phyloP scores from a whole-genome alignment of 2,888 invertebrate genomes.

The Cheilosia vernalis region DNA sequence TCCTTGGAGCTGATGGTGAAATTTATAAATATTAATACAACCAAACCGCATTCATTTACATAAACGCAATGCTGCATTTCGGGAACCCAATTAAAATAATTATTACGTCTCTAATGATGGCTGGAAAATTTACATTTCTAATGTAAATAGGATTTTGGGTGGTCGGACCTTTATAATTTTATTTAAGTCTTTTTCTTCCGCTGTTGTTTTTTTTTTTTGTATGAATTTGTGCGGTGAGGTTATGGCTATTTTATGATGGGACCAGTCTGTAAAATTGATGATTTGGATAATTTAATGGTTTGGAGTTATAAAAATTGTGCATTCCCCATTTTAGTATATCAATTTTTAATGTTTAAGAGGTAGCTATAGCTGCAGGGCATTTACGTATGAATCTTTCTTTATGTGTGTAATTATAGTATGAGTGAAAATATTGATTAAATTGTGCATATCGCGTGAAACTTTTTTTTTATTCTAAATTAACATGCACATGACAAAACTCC shows the following conservation, averaged over 20 bases:
- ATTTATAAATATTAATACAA: constrained; percentile 75
- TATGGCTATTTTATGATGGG: constrained; percentile 47
- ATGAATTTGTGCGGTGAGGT: constrained; percentile 10
- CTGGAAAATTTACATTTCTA: constrained; percentile 77
- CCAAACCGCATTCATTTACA: constrained; percentile 71
- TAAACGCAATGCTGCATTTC: constrained; percentile 72
- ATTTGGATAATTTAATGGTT: constrained; percentile 9
- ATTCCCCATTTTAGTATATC: too few species aligned
- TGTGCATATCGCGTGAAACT: too few species aligned
- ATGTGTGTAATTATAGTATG: too few species aligned
- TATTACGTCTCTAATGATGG: constrained; percentile 82
- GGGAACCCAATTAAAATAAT: constrained; percentile 81
- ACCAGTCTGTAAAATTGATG: constrained; percentile 27
- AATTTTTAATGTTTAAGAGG: too few species aligned
- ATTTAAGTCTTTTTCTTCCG: constrained; percentile 32
- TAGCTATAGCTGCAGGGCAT: too few species aligned
- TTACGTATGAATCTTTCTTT: too few species aligned
- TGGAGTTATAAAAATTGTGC: constrained; percentile 9
- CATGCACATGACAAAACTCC: too few species aligned
- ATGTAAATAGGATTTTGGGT: constrained; percentile 66
- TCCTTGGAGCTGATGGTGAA: constrained; percentile 25
- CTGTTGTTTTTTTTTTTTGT: background rate
- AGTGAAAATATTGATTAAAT: too few species aligned
- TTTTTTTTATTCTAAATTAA: too few species aligned
- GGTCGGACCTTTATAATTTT: constrained; percentile 42